Base-by-base conservation (phyloP, 2,888 invertebrate species). In the Linyphia triangularis region DNA sequence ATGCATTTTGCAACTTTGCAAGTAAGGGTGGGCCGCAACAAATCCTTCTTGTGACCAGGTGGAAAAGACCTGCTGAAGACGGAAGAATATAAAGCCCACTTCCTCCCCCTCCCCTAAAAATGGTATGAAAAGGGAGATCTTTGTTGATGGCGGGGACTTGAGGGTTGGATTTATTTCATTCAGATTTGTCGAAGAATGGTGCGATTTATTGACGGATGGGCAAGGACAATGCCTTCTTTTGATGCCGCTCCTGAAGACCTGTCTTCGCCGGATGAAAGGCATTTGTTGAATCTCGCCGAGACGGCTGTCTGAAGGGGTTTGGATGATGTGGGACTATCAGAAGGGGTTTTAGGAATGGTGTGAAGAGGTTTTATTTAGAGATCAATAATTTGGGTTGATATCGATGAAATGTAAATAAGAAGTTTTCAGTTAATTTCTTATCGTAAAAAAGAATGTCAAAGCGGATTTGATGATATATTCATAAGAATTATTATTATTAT, bases 201-300 rank as follows among this genome's bases (percentile, higher is more conserved):
- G 22, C 26, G 63, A 69, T 69, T 69, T 82, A 82, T 82, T 40
- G 82, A 37, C 28, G 57, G 72, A 43, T 69, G 70, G 30, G 37
- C 43, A n/a, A 63, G 70, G 59, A 82, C 72, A 82, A 82, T 72
- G 28, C 22, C 30, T n/a, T 28, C 61, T 65, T 78, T 43, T 65
- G 5, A 51, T 51, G 51, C n/a, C 51, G 51, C 1, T 13, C 5
- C 51, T 51, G 13, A 3, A n/a, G 40, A 16, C 51, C 51, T 51
- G 51, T 51, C 51, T 13, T 51, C n/a, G 51, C 5, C 13, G 51
- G 51, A 9, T 51, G 51, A 51, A 51, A 13, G n/a, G 51, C 4
- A n/a, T 51, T 51, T 51, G 51, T 51, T 51, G 51, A 51, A n/a
- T 51, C 51, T n/a, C n/a, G 16, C n/a, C 51, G 13, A 16, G 51